Evolutionary conservation across 2,113 vertebrate genomes (phyloP).

Genomic region (Orthonyx spaldingii): DNA sequence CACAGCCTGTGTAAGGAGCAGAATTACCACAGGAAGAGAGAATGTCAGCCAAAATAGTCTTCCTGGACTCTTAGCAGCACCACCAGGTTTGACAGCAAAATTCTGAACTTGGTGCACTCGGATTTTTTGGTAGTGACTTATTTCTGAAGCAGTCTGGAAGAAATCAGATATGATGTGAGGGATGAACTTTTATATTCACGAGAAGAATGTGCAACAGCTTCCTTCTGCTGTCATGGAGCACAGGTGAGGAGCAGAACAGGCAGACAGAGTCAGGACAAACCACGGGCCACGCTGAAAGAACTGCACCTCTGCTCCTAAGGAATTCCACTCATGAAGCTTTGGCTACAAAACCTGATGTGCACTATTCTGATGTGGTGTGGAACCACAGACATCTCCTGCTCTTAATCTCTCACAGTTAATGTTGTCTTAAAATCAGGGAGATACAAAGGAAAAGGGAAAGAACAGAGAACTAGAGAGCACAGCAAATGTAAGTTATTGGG

Average conservation of each 20-base stretch:
- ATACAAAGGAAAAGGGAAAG: background rate
- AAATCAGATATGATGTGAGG: background rate
- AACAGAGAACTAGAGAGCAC: background rate
- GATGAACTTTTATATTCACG: background rate
- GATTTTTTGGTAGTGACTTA: background rate
- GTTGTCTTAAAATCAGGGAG: background rate
- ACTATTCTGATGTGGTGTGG: background rate
- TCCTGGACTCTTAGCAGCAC: background rate
- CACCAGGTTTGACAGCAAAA: background rate
- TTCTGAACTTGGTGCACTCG: background rate
- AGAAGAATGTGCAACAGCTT: background rate
- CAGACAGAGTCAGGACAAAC: background rate
- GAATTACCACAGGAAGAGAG: background rate
- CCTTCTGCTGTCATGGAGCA: background rate
- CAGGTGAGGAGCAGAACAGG: background rate
- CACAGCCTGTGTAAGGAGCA: background rate
- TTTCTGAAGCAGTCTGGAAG: background rate
- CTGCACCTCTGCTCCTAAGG: background rate
- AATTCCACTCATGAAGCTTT: background rate
- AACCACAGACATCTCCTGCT: background rate
- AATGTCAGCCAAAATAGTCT: background rate
- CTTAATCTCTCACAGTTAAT: background rate
- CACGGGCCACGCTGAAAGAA: background rate
- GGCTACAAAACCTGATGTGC: background rate
- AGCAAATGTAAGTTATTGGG: fast-evolving